phyloP scores from a whole-genome alignment of 2,113 vertebrate genomes.

The Chaenocephalus aceratus region DNA sequence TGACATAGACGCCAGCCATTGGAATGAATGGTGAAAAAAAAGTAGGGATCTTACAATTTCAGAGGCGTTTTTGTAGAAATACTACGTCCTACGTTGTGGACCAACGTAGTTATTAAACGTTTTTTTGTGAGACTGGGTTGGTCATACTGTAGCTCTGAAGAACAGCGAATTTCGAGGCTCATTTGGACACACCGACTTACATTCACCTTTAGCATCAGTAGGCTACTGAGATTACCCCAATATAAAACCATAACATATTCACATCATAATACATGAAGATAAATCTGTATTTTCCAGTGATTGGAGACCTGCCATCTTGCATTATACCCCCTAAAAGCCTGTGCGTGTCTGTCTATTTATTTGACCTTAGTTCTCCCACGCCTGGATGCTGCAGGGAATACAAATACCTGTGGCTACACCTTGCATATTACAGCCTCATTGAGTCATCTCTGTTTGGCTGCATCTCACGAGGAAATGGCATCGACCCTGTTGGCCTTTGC shows the following conservation, averaged over 20 bases:
- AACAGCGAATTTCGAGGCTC: constrained; percentile 17
- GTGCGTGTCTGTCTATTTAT: constrained; percentile 39
- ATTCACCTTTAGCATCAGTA: constrained; percentile 33
- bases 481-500: constrained; percentile 73
- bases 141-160: neutral
- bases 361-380: constrained; percentile 35
- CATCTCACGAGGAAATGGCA: constrained; percentile 64
- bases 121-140: too few species aligned
- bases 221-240: constrained; percentile 83
- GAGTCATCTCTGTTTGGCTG: constrained; percentile 61
- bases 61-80: too few species aligned
- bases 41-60: too few species aligned
- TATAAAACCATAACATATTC: constrained; percentile 66
- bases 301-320: constrained; percentile 28
- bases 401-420: constrained; percentile 29
- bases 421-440: constrained; percentile 56
- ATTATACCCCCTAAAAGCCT: constrained; percentile 43
- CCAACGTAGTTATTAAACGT: too few species aligned
- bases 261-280: constrained; percentile 35
- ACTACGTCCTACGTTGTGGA: too few species aligned
- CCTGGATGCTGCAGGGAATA: constrained; percentile 23
- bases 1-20: too few species aligned
- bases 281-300: constrained; percentile 54
- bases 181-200: constrained; percentile 25
- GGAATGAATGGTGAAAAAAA: too few species aligned